Evolutionary conservation across 2,797 vertebrate genomes (phyloP), one percentile per base, ranked within the genome.

Genomic region (Schizopygopsis pylzovi): DNA sequence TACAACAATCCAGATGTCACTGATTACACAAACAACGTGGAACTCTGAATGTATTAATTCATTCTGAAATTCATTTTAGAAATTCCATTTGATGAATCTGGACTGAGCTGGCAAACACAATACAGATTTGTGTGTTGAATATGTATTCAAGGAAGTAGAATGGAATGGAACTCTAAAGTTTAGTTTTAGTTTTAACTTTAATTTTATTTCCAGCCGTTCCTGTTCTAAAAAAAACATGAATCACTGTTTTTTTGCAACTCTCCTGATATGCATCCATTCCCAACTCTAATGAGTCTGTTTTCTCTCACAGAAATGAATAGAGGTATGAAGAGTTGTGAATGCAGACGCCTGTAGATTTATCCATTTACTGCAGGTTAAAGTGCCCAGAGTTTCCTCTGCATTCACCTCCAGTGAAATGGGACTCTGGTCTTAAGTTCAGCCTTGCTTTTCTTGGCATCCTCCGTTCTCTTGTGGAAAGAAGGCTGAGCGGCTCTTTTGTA

Each of bases 391-490:
- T 56, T 80, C 33, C 59, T 49, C 80, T 59, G 18, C 28, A 47
- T 56, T 39, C 9, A 52, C 28, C 43, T 59, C 22, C 43, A 72
- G 54, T 82, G 81, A 79, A 49, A 83, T 61, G 49, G 13, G 56
- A 86, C 28, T 49, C 56, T 73, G 41, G 79, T 45, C 45, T 86
- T 61, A 72, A 54, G 56, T 85, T 73, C 61, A 75, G n/a, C 22
- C 22, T 63, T 81, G 79, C 37, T 81, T 59, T 75, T 86, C 15
- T 86, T 81, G 79, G 84, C 33, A 67, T 68, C 70, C 20, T 79
- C 37, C 41, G 2, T 67, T 63, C 79, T 76, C 85, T 77, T 81
- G 79, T 61, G 59, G 43, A 76, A 72, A 77, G 39, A 25, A 25
- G 73, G 59, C 39, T 54, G 63, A 77, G 13, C 4, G 6, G 18